phyloP scores from a whole-genome alignment of 2,888 invertebrate genomes.

The Saturnia pavonia region DNA sequence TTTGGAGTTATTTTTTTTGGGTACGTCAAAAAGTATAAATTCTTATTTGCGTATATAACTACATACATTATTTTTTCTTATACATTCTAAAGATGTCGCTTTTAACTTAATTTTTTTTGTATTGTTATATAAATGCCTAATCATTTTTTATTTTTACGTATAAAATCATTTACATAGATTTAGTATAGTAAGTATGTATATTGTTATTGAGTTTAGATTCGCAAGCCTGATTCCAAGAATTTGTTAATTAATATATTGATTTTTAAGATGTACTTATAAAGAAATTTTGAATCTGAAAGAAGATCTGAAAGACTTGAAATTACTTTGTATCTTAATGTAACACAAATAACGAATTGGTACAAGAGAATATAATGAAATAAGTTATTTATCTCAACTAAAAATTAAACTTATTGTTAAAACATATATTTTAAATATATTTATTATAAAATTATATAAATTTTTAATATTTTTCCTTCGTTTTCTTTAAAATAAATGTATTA shows the following conservation, averaged over 20 bases:
- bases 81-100: too few relatives aligned
- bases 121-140: too few relatives aligned
- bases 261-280: slow-evolving; percentile 1
- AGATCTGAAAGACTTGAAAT: slow-evolving; percentile 5
- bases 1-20: too few relatives aligned
- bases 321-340: neutral
- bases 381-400: neutral
- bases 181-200: neutral
- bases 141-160: too few relatives aligned
- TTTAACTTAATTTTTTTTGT: too few relatives aligned
- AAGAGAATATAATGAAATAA: too few relatives aligned
- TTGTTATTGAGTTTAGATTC: neutral
- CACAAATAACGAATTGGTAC: neutral
- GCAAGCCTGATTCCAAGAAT: neutral
- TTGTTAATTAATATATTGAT: neutral
- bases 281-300: slow-evolving; percentile 6
- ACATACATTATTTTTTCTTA: too few relatives aligned
- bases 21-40: too few relatives aligned
- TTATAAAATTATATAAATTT: neutral
- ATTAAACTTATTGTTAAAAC: neutral
- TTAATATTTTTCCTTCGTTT: neutral
- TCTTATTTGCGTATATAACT: too few relatives aligned
- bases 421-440: neutral
- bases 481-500: neutral
- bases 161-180: neutral